phyloP scores from a whole-genome alignment of 2,113 vertebrate genomes.

The Elgaria multicarinata region DNA sequence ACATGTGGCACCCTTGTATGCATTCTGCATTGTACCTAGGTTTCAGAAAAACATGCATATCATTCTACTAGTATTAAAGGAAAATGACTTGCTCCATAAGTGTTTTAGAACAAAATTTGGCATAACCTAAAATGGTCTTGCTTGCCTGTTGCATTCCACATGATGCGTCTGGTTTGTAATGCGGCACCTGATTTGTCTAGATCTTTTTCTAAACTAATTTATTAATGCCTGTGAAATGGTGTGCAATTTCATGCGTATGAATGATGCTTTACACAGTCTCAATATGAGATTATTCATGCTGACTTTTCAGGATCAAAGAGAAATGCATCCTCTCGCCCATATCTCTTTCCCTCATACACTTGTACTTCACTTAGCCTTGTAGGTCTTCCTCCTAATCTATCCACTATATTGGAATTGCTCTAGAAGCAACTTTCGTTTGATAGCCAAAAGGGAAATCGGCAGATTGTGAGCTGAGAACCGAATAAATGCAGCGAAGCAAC shows the following conservation, averaged over 20 bases:
- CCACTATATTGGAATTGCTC: background rate
- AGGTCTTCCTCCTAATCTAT: slow-evolving; percentile 46
- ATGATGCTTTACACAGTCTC: slow-evolving; percentile 40
- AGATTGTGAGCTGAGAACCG: slow-evolving; percentile 11
- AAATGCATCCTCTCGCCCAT: slow-evolving; percentile 39
- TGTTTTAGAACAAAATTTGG: slow-evolving; percentile 22
- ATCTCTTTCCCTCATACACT: slow-evolving; percentile 48
- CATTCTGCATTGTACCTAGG: background rate
- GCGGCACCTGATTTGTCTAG: slow-evolving; percentile 17
- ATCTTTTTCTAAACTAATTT: background rate
- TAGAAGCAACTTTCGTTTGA: background rate
- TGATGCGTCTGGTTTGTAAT: background rate
- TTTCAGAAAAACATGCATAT: background rate
- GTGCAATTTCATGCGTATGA: slow-evolving; percentile 41
- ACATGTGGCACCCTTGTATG: background rate
- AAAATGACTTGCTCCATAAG: slow-evolving; percentile 25
- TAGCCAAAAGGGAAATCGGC: background rate
- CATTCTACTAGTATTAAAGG: background rate
- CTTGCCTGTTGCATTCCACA: slow-evolving; percentile 8
- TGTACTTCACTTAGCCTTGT: slow-evolving; percentile 46
- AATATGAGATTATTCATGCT: slow-evolving; percentile 51
- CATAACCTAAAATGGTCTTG: slow-evolving; percentile 17
- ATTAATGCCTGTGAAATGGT: slow-evolving; percentile 34
- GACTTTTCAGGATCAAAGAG: slow-evolving; percentile 37
- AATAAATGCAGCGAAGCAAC: background rate